Percentiles rank a stretch among this genome's conserved stretches.
Evolutionary conservation across 2,888 invertebrate genomes (phyloP).

Genomic region (Nomada ferruginata): DNA sequence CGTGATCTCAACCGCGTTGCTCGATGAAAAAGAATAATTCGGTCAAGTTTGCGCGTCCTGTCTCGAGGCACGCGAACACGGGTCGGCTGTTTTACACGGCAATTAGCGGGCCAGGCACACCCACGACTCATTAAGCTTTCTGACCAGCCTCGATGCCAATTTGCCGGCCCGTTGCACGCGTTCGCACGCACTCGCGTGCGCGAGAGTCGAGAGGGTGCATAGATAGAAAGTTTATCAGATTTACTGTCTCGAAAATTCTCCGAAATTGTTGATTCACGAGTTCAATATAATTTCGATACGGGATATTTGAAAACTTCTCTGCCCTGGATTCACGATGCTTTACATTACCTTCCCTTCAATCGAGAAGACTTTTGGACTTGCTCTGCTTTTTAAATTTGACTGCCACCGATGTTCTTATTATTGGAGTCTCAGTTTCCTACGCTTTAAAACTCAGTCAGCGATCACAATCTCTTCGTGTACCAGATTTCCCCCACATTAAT

Average conservation of each 20-base stretch:
- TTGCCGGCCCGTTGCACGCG: constrained; percentile 34
- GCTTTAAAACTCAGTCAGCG: background rate
- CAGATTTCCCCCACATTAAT: background rate
- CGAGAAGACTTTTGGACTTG: too few relatives aligned
- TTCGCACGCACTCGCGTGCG: background rate
- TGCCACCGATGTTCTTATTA: background rate
- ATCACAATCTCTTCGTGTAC: background rate
- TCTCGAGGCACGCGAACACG: constrained; percentile 34
- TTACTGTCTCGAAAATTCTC: too few relatives aligned
- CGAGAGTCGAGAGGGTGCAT: background rate
- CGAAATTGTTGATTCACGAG: too few relatives aligned
- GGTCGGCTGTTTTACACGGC: constrained; percentile 56
- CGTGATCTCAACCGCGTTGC: background rate
- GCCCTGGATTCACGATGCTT: too few relatives aligned
- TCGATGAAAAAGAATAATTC: constrained; percentile 44
- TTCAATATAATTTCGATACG: too few relatives aligned
- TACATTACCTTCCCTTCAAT: too few relatives aligned
- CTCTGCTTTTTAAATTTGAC: too few relatives aligned
- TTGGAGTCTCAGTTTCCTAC: background rate
- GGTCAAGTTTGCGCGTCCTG: constrained; percentile 70
- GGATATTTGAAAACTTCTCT: too few relatives aligned
- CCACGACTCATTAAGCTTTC: constrained; percentile 56
- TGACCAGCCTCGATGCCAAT: constrained; percentile 46
- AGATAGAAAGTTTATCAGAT: too few relatives aligned
- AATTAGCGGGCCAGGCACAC: constrained; percentile 66